Evolutionary conservation across 2,888 invertebrate species (phyloP).

Genomic region (Deilephila porcellus): DNA sequence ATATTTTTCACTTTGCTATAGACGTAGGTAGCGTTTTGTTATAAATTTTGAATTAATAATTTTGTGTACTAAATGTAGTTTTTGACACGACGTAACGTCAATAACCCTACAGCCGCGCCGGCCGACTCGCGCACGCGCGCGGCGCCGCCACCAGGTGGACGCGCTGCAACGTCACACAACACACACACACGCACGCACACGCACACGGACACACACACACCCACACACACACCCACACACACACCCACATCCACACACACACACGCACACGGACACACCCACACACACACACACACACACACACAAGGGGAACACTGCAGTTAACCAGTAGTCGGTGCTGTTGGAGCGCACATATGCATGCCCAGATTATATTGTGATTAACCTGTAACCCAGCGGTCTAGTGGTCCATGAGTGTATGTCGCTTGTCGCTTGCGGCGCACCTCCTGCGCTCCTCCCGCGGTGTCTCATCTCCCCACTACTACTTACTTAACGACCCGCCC

Average conservation of each 20-base stretch:
- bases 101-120: neutral
- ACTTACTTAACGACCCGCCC: neutral
- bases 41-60: neutral
- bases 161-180: neutral
- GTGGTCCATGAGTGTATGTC: slow-evolving; percentile 27
- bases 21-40: neutral
- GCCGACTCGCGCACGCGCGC: neutral
- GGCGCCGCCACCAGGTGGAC: neutral
- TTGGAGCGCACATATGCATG: slow-evolving; percentile 62
- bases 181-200: neutral
- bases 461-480: neutral
- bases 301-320: slow-evolving; percentile 20
- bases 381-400: slow-evolving; percentile 30
- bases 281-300: slow-evolving; percentile 6
- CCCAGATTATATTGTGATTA: slow-evolving; percentile 58
- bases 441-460: slow-evolving; percentile 11
- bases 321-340: slow-evolving; percentile 22
- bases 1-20: slow-evolving; percentile 5
- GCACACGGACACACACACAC: too few relatives aligned
- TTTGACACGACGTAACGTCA: neutral
- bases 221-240: neutral
- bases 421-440: slow-evolving; percentile 26
- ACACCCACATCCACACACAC: neutral
- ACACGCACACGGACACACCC: neutral
- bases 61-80: neutral